Conservation (phyloP, 35 echinoderm and acorn worm species). For the Patiria miniata region DNA sequence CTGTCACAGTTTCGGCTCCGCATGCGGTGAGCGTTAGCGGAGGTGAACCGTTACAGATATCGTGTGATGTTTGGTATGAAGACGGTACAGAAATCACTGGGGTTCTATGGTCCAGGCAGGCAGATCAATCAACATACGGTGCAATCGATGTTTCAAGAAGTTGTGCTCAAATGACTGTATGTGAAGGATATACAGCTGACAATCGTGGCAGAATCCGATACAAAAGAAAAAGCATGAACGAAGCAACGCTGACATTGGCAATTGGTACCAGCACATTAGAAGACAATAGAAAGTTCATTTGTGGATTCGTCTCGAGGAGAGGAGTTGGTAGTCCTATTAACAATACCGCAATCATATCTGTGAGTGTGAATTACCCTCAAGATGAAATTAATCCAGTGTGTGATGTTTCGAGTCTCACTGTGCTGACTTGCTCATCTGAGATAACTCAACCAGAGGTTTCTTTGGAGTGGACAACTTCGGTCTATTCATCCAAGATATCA, state of each 20-base stretch:
- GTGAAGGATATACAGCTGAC: neutral
- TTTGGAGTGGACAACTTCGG: neutral
- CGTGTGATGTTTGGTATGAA: no score
- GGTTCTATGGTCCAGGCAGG: neutral
- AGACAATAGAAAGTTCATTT: neutral
- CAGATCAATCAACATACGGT: neutral
- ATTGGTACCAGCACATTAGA: neutral
- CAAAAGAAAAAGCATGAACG: neutral
- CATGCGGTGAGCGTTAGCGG: no score
- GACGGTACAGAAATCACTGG: no score
- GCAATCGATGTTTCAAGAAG: neutral
- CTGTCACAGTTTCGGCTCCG: neutral
- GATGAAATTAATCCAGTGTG: neutral
- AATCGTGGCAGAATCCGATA: neutral
- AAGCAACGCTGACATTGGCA: neutral
- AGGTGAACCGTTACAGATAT: no score
- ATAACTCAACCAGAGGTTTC: neutral
- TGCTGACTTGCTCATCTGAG: neutral
- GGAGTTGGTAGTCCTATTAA: neutral
- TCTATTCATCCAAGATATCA: neutral
- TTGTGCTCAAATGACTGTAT: neutral
- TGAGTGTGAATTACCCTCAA: neutral
- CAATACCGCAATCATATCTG: neutral
- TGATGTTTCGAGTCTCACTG: neutral
- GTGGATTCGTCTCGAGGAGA: neutral